Evolutionary conservation across 2,113 vertebrate species (phyloP), one percentile per base, ranked within the genome.

Genomic region (Origma solitaria): DNA sequence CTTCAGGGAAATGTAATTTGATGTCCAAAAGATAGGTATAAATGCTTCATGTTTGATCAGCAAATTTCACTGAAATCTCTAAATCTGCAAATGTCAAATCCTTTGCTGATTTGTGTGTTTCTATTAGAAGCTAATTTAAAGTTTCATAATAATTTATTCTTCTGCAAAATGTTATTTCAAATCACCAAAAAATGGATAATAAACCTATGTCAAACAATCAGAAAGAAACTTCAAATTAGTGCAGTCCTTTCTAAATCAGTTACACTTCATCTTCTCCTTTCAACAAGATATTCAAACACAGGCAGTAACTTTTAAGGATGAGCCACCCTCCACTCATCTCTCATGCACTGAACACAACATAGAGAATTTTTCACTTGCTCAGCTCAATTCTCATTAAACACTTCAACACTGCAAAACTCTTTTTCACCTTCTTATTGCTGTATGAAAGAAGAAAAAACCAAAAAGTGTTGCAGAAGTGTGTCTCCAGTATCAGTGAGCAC

Each of bases 271-370:
- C 16, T n/a, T 75, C 40, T 9, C 11, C 13, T 19, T 62, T 71
- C 53, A 76, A n/a, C 10, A 33, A 9, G 2, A 1, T 38, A 68
- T 42, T 76, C 14, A 82, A 88, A 54, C 2, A 50, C 10, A 85
- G 1, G 0, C 0, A 49, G 4, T 15, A 70, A 7, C 40, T 40
- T 82, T 75, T 57, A 70, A 70, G 23, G 20, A 25, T 1, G 0
- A 76, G 5, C 2, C 14, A 45, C 4, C 12, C 7, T 45, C 28
- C 37, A 57, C 28, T n/a, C 11, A 13, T 27, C 8, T 78, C 28
- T 92, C 28, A 57, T 2, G 0, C 13, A 11, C 21, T 53, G 35
- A 49, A 35, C 4, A 50, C 37, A 44, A 40, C 1, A 27, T 8
- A 13, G 10, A 40, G 6, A 0, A 2, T 15, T 77, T 77, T 90